These are phyloP conservation scores for Ganaspis sp. DNA, from an alignment of 1,140 invertebrate species.

Conservation along the genomic window DNA sequence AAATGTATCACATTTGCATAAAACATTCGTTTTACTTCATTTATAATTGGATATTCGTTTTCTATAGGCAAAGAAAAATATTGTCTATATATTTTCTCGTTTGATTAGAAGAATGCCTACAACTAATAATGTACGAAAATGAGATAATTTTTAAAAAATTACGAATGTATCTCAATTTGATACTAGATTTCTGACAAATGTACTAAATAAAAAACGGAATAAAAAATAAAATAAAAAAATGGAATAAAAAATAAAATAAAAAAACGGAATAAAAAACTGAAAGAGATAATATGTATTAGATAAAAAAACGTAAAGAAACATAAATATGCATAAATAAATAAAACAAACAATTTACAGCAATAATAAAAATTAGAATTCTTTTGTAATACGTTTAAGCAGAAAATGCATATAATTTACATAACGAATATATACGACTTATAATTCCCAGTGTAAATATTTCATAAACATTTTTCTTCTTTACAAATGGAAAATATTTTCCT, in stretches of 20 bases:
- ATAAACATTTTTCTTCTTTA: conserved; percentile 10
- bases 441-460: background rate
- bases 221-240: too few relatives aligned
- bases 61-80: too few relatives aligned
- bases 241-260: too few relatives aligned
- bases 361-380: conserved; percentile 7
- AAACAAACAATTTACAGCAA: background rate
- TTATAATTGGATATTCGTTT: background rate
- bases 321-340: background rate
- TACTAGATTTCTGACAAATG: too few relatives aligned
- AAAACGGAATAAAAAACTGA: too few relatives aligned
- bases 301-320: background rate
- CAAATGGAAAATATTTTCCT: background rate
- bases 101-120: too few relatives aligned
- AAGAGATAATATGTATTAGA: too few relatives aligned
- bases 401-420: conserved; percentile 1
- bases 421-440: background rate
- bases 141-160: too few relatives aligned
- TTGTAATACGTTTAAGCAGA: background rate
- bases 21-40: background rate
- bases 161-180: too few relatives aligned
- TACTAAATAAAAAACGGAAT: too few relatives aligned
- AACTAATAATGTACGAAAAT: too few relatives aligned
- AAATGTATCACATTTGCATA: background rate
- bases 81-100: too few relatives aligned